Percentiles rank a stretch among this genome's conserved stretches.
Conservation (phyloP, 2,113 vertebrate species). For the Grus americana region DNA sequence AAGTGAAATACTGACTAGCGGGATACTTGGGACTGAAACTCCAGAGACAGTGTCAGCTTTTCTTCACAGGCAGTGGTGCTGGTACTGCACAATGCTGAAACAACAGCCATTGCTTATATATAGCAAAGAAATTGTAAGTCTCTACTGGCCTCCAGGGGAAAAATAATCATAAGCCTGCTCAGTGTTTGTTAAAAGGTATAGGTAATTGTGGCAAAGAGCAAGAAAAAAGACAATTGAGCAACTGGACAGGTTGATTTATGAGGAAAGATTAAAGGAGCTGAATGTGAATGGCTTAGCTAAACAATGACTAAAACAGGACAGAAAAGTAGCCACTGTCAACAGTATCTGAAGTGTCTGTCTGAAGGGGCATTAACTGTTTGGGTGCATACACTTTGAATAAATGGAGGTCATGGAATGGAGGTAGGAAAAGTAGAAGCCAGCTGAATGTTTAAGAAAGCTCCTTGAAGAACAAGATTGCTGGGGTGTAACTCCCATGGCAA, state of each 20-base stretch:
- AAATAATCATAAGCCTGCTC: constrained; percentile 23
- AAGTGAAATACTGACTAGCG: background rate
- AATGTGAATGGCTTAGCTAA: constrained; percentile 51
- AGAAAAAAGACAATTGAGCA: constrained; percentile 29
- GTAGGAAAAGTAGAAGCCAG: background rate
- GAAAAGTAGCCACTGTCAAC: constrained; percentile 41
- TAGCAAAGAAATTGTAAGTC: background rate
- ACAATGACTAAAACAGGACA: constrained; percentile 30
- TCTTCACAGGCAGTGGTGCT: background rate
- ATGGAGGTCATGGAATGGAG: background rate
- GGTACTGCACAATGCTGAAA: background rate
- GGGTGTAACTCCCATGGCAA: background rate
- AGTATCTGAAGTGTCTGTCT: constrained; percentile 30
- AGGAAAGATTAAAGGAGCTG: constrained; percentile 62
- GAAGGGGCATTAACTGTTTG: constrained; percentile 8
- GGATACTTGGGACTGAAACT: background rate
- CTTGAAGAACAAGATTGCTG: background rate
- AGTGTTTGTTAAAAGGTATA: constrained; percentile 8
- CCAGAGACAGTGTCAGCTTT: background rate
- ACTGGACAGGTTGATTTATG: constrained; percentile 55
- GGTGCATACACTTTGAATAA: background rate
- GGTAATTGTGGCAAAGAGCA: constrained; percentile 30
- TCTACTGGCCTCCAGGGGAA: background rate
- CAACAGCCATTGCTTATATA: background rate
- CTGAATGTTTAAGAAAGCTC: background rate